Conservation (phyloP, 1,140 invertebrate genomes). For the Archivesica marissinica region DNA sequence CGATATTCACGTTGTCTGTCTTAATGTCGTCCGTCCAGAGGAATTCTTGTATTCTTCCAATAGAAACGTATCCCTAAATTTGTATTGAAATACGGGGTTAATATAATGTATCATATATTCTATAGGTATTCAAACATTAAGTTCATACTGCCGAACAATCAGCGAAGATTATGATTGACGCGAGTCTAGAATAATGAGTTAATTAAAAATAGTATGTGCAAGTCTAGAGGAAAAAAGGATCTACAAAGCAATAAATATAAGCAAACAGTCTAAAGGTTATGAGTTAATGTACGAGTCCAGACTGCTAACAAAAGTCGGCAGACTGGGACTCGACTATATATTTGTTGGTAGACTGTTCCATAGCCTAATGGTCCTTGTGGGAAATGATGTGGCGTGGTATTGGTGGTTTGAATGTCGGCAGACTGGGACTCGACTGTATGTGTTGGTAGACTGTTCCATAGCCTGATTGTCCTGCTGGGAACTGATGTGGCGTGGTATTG, state of each 20-base stretch:
- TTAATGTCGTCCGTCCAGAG: slow-evolving; percentile 79
- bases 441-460: too few relatives aligned
- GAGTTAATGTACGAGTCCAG: too few relatives aligned
- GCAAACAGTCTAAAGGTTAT: too few relatives aligned
- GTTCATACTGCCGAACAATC: not conserved
- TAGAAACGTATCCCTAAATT: slow-evolving; percentile 70
- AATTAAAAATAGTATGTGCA: not conserved
- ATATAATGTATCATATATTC: not conserved
- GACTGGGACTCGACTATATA: too few relatives aligned
- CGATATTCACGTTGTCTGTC: slow-evolving; percentile 57
- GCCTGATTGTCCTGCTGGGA: too few relatives aligned
- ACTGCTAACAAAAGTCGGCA: too few relatives aligned
- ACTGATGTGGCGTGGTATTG: too few relatives aligned
- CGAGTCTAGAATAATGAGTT: not conserved
- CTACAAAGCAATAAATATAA: not conserved
- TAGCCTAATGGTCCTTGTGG: too few relatives aligned
- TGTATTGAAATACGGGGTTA: not conserved
- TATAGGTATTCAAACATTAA: not conserved
- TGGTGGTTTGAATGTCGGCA: too few relatives aligned
- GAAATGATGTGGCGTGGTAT: too few relatives aligned
- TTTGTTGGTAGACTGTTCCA: too few relatives aligned
- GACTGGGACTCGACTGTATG: too few relatives aligned
- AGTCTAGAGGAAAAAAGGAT: not conserved
- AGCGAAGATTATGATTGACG: not conserved
- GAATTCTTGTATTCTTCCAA: slow-evolving; percentile 78